These are phyloP conservation scores for Chrosomus eos DNA, from an alignment of 2,797 vertebrate species.

Conservation along the genomic window DNA sequence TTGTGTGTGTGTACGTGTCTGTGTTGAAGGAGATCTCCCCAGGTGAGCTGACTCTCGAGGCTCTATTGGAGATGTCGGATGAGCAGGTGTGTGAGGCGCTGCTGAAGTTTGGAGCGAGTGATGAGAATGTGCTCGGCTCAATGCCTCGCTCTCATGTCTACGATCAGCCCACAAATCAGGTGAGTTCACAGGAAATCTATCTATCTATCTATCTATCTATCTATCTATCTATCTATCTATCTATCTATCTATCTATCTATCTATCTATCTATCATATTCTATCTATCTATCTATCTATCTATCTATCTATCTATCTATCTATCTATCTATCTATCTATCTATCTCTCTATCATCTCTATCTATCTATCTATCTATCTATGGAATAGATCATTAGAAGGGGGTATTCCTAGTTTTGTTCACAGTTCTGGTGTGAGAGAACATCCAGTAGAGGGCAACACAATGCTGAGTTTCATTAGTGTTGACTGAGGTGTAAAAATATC, in stretches of 20 bases:
- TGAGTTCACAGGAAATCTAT: constrained; percentile 74
- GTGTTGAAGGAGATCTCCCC: constrained; percentile 85
- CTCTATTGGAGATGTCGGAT: constrained; percentile 90
- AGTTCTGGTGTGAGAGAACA: neutral
- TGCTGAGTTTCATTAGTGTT: neutral
- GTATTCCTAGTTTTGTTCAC: neutral
- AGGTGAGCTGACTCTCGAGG: constrained; percentile 90
- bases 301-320: too few relatives aligned
- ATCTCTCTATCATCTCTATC: too few relatives aligned
- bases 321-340: too few relatives aligned
- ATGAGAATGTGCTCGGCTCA: constrained; percentile 92
- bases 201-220: too few relatives aligned
- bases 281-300: too few relatives aligned
- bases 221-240: too few relatives aligned
- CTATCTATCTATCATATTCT: too few relatives aligned
- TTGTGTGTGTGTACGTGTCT: neutral
- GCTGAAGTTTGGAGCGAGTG: constrained; percentile 92
- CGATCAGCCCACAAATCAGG: constrained; percentile 90
- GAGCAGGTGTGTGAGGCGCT: constrained; percentile 90
- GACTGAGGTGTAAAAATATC: neutral
- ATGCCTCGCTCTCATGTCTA: constrained; percentile 94
- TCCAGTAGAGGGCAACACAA: constrained; percentile 31
- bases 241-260: too few relatives aligned
- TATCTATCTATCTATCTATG: too few relatives aligned
- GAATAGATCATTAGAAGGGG: neutral